phyloP scores from a whole-genome alignment of 1,140 invertebrate genomes.

The Adelges cooleyi region DNA sequence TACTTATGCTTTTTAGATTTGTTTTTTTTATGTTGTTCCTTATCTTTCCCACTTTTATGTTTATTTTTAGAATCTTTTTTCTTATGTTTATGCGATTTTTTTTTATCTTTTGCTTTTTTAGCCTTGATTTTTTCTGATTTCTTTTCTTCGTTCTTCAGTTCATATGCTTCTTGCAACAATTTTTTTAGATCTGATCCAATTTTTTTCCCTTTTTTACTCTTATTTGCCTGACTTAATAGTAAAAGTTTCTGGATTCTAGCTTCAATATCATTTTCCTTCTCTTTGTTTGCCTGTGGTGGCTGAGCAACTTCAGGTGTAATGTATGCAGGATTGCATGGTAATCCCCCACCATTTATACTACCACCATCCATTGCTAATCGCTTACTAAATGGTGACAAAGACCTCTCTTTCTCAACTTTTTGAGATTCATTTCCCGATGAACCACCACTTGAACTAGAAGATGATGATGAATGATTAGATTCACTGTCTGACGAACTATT shows the following conservation, averaged over 20 bases:
- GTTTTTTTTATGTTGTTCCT: slow-evolving; percentile 25
- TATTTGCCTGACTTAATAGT: not conserved
- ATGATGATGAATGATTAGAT: slow-evolving; percentile 18
- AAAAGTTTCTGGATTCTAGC: slow-evolving; percentile 14
- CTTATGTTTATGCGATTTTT: slow-evolving; percentile 24
- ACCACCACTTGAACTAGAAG: slow-evolving; percentile 19
- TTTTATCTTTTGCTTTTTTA: slow-evolving; percentile 15
- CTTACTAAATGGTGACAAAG: slow-evolving; percentile 64
- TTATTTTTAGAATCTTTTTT: slow-evolving; percentile 26
- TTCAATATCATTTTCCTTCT: slow-evolving; percentile 16
- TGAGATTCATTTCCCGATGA: slow-evolving; percentile 24
- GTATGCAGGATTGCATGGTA: slow-evolving; percentile 18
- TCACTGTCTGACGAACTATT: slow-evolving; percentile 23
- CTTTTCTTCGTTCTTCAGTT: slow-evolving; percentile 17
- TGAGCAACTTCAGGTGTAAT: slow-evolving; percentile 1
- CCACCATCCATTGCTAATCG: slow-evolving; percentile 44
- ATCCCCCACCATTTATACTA: slow-evolving; percentile 15
- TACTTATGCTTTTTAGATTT: slow-evolving; percentile 18
- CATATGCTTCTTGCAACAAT: slow-evolving; percentile 16
- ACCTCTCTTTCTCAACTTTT: slow-evolving; percentile 42
- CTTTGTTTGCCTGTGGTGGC: not conserved
- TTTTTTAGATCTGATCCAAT: slow-evolving; percentile 5
- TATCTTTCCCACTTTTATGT: slow-evolving; percentile 5
- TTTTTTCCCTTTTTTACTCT: slow-evolving; percentile 11
- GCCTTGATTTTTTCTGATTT: not conserved